Percentiles rank a stretch among this genome's conserved stretches.
phyloP scores from a whole-genome alignment of 2,888 invertebrate species.

The Oscheius sp. region DNA sequence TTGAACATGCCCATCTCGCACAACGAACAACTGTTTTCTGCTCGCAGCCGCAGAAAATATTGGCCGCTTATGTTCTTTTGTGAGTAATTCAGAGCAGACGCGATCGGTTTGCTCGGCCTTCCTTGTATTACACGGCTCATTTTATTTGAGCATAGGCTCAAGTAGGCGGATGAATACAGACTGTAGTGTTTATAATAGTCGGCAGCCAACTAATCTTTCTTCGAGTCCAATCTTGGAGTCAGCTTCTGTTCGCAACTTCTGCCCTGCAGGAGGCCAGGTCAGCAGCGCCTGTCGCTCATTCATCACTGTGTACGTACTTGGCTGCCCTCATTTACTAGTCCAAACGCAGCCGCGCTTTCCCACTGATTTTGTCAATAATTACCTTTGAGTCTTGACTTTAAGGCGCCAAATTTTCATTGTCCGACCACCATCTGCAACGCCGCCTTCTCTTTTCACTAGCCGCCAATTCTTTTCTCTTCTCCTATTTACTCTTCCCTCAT shows the following conservation, averaged over 20 bases:
- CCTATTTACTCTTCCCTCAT: background rate
- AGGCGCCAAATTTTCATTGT: constrained; percentile 22
- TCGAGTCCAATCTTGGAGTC: no score
- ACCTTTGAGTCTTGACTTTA: background rate
- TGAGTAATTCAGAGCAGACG: background rate
- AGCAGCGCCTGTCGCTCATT: constrained; percentile 31
- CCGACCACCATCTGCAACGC: constrained; percentile 15
- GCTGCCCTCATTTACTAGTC: constrained; percentile 17
- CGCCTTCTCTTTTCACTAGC: background rate
- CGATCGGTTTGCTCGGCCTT: background rate
- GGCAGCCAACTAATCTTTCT: constrained; percentile 15
- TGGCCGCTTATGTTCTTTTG: constrained; percentile 2
- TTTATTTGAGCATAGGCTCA: constrained; percentile 22
- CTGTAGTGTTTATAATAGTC: constrained; percentile 21
- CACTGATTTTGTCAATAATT: constrained; percentile 4
- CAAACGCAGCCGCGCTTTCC: background rate
- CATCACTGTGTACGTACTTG: constrained; percentile 32
- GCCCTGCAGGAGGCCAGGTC: constrained; percentile 3
- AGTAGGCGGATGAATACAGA: constrained; percentile 26
- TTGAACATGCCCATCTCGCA: constrained; percentile 15
- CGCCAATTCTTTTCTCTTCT: background rate
- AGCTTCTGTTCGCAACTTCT: constrained; percentile 8
- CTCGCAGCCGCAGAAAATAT: constrained; percentile 15
- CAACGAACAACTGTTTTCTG: constrained; percentile 25
- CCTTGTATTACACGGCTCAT: constrained; percentile 16